Conservation (phyloP, 2,888 invertebrate species). For the Cabera pusaria region DNA sequence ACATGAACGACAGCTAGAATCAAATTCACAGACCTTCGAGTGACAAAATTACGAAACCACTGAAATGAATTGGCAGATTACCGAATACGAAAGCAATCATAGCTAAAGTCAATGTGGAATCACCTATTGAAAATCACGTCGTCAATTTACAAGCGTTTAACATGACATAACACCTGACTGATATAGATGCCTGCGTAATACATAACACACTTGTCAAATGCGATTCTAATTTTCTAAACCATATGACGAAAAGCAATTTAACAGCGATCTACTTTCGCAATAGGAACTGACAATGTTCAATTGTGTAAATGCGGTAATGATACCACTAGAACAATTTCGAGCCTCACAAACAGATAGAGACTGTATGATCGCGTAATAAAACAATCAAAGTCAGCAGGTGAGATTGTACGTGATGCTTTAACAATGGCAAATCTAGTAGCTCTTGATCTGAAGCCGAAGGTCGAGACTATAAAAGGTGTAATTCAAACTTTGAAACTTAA, state of each 20-base stretch:
- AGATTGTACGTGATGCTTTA: slow-evolving; percentile 30
- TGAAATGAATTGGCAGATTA: background rate
- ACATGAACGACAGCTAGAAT: too few species aligned
- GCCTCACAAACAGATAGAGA: slow-evolving; percentile 40
- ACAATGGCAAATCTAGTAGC: slow-evolving; percentile 22
- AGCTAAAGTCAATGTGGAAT: slow-evolving; percentile 7
- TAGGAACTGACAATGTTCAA: slow-evolving; percentile 65
- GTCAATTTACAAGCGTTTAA: slow-evolving; percentile 18
- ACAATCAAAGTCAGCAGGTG: slow-evolving; percentile 40
- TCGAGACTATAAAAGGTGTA: slow-evolving; percentile 14
- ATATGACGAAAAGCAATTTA: slow-evolving; percentile 76
- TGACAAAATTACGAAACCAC: too few species aligned
- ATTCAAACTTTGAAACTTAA: slow-evolving; percentile 8
- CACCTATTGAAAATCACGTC: slow-evolving; percentile 26
- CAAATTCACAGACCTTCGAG: too few species aligned
- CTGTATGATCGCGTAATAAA: slow-evolving; percentile 39
- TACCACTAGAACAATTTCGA: slow-evolving; percentile 50
- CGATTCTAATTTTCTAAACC: slow-evolving; percentile 54
- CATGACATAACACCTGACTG: slow-evolving; percentile 19
- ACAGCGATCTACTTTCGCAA: slow-evolving; percentile 70
- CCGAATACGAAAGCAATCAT: slow-evolving; percentile 3
- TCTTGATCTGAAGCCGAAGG: slow-evolving; percentile 17
- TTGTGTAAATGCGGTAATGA: slow-evolving; percentile 72
- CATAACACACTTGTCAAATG: slow-evolving; percentile 52
- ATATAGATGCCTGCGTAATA: slow-evolving; percentile 28